Conservation (phyloP, 2,797 vertebrate genomes). For the Epinephelus awoara region DNA sequence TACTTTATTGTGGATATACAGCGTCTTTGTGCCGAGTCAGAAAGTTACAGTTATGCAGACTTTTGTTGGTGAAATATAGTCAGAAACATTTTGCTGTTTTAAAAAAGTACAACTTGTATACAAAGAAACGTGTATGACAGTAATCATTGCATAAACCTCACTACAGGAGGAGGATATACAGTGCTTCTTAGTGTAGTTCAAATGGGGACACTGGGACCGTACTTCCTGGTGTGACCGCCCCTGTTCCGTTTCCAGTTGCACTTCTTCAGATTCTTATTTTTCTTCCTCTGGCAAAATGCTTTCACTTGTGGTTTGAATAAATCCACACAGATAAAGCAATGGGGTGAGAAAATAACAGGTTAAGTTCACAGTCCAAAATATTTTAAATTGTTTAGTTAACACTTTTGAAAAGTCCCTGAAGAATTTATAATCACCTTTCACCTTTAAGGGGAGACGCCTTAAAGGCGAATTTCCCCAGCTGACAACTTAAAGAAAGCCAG, state of each 20-base stretch:
- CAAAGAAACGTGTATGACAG: constrained; percentile 19
- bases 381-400: background rate
- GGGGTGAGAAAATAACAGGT: background rate
- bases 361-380: background rate
- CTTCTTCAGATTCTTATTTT: background rate
- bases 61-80: background rate
- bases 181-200: constrained; percentile 35
- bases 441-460: background rate
- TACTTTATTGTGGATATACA: constrained; percentile 52
- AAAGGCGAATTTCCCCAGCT: no score
- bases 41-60: constrained; percentile 3
- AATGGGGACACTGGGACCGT: constrained; percentile 47
- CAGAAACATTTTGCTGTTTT: background rate
- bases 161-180: background rate
- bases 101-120: background rate
- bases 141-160: constrained; percentile 1
- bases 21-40: background rate
- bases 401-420: background rate
- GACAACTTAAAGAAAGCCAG: no score
- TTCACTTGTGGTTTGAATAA: constrained; percentile 17
- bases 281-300: background rate
- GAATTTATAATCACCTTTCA: background rate
- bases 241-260: background rate
- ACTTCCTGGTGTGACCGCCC: background rate
- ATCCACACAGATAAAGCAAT: constrained; percentile 19